Evolutionary conservation across 37 sponge, comb jelly and placozoan species (phyloP), one percentile per base, ranked within the genome.

Genomic region (Bolinopsis microptera): DNA sequence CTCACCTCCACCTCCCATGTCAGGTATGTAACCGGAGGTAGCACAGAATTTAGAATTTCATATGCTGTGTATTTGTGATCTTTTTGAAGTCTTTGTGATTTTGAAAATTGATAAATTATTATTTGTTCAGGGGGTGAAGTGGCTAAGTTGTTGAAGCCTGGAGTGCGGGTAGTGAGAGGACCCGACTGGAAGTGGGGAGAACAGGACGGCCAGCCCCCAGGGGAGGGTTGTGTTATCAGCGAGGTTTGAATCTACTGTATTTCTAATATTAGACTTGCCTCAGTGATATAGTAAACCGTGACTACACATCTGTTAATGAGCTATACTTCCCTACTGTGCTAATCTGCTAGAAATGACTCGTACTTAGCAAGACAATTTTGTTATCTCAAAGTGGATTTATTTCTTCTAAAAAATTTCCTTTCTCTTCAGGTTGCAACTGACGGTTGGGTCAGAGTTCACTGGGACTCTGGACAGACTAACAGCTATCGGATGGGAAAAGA

Each of bases 121-220:
- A n/a, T 70, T 30, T 70, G 28, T 18, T 24, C 27, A 28, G 80
- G 80, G 5, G 33, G 76, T 1, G 95, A 95, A 25, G 92, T 95
- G 28, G 69, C 96, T 9, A 30, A 68, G 39, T 74, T 83, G 39
- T 28, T 98, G 40, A 93, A 76, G 31, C 77, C 76, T 32, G 97
- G 97, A 9, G 93, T 93, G 0, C 69, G 96, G 69, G 97, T 98
- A 22, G 94, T 96, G 16, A 92, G 96, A n/a, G 98, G 98, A n/a
- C 96, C 96, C 32, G 98, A 98, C 83, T 98, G 98, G 98, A 98
- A 97, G 93, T 98, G 97, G 97, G 98, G 95, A 2, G 95, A 98
- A 35, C 83, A 97, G 96, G 97, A 98, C 95, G 98, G 96, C 13
- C 95, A 93, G 38, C 94, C 96, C 1, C 97, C 97, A 0, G 93